Conservation (phyloP, 2,797 vertebrate genomes). For the Paedocypris micromegethes region DNA sequence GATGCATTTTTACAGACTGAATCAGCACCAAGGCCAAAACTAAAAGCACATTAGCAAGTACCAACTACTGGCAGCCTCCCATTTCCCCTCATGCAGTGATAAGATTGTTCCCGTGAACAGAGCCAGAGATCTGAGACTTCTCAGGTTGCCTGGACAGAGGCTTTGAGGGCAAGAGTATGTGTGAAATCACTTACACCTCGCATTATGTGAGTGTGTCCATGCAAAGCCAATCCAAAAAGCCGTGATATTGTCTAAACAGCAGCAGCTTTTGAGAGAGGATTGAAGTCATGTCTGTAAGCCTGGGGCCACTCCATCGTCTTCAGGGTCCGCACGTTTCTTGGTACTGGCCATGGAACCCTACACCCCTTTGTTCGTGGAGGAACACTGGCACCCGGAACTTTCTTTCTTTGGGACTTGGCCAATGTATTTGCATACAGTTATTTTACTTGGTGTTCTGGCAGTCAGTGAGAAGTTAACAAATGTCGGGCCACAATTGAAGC, state of each 20-base stretch:
- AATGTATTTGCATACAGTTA: slow-evolving; percentile 57
- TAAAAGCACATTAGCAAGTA: background rate
- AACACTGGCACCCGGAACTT: slow-evolving; percentile 50
- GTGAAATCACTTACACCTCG: slow-evolving; percentile 47
- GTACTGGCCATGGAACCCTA: slow-evolving; percentile 49
- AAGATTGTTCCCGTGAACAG: background rate
- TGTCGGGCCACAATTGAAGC: slow-evolving; percentile 51
- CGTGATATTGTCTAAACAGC: slow-evolving; percentile 50
- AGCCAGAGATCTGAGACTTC: slow-evolving; percentile 37
- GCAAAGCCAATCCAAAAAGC: slow-evolving; percentile 55
- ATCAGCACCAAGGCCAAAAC: too few species aligned
- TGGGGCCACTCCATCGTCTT: slow-evolving; percentile 54
- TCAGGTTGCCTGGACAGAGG: slow-evolving; percentile 57
- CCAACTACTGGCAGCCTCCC: background rate
- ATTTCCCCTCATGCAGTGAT: background rate
- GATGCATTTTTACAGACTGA: too few species aligned
- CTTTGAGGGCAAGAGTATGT: slow-evolving; percentile 53
- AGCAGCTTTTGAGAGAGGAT: slow-evolving; percentile 59
- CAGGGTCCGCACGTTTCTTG: slow-evolving; percentile 60
- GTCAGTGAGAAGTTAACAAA: slow-evolving; percentile 52
- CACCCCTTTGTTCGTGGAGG: slow-evolving; percentile 56
- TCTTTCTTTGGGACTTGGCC: slow-evolving; percentile 43
- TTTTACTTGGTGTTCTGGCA: slow-evolving; percentile 52
- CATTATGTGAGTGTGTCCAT: slow-evolving; percentile 59
- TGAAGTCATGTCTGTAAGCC: slow-evolving; percentile 56